Conservation (phyloP, 2,113 vertebrate genomes). For the Lucifuga dentata region DNA sequence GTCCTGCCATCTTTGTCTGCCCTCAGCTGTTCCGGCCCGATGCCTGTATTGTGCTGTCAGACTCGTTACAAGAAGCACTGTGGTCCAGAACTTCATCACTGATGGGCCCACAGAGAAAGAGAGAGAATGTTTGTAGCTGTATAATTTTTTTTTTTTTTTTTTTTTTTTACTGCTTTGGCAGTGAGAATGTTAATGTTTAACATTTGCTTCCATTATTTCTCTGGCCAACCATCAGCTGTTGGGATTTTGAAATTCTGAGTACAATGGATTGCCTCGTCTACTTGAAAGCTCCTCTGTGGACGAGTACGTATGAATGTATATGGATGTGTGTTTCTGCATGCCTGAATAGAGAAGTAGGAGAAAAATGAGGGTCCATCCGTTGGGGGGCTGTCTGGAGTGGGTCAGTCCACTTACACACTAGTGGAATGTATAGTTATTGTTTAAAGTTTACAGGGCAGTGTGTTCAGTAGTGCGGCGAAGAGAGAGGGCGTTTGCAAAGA, state of each 20-base stretch:
- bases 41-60: slow-evolving; percentile 85
- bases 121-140: slow-evolving; percentile 46
- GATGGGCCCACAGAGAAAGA: slow-evolving; percentile 78
- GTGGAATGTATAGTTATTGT: slow-evolving; percentile 66
- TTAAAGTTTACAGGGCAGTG: slow-evolving; percentile 65
- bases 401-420: slow-evolving; percentile 58
- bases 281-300: slow-evolving; percentile 42
- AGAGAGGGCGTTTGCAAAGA: slow-evolving; percentile 22
- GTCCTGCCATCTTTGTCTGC: slow-evolving; percentile 82
- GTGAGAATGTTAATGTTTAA: slow-evolving; percentile 71
- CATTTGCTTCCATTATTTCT: slow-evolving; percentile 55
- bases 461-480: slow-evolving; percentile 42
- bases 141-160: slow-evolving; percentile 65
- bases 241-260: slow-evolving; percentile 35
- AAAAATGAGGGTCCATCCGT: slow-evolving; percentile 54
- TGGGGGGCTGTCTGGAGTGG: slow-evolving; percentile 61
- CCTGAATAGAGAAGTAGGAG: slow-evolving; percentile 62
- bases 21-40: slow-evolving; percentile 84
- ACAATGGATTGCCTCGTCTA: slow-evolving; percentile 38
- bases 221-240: slow-evolving; percentile 45
- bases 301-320: slow-evolving; percentile 39
- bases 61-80: slow-evolving; percentile 84
- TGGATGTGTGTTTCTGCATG: slow-evolving; percentile 65
- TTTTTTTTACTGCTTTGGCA: slow-evolving; percentile 63
- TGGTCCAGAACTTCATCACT: slow-evolving; percentile 78